Evolutionary conservation across 2,797 vertebrate species (phyloP), one percentile per base, ranked within the genome.

Genomic region (Enteromius thamalakanensis): DNA sequence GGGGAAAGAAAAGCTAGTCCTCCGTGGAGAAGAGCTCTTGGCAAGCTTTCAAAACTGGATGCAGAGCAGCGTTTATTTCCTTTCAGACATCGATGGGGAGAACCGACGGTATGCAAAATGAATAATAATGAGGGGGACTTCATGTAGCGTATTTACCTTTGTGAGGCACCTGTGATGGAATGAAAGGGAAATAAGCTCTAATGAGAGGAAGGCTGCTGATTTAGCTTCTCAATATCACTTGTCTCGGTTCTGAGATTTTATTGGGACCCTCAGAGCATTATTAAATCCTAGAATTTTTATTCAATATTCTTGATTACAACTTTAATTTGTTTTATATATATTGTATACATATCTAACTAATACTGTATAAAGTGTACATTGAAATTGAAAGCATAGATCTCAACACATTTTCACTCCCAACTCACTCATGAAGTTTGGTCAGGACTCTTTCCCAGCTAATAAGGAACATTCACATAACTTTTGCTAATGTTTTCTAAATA

Each of bases 141-240:
- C 75, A 79, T 82, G 84, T 82, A 79, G 87, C 78, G 60, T 87
- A 89, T 89, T 83, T 80, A 80, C 80, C 83, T 89, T 84, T 69
- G 77, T 76, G 71, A 84, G 49, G 76, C 88, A 88, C 87, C 87
- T 32, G 60, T 78, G 80, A 80, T 71, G 72, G 80, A 87, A 82
- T 83, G 64, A 77, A 83, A 62, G 58, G 42, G 74, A 88, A 90
- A 90, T 89, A 34, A 88, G 90, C 88, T 87, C 69, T 85, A 90
- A 92, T 88, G 85, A 89, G 89, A 82, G 74, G 86, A 69, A 81
- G 85, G 82, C 62, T 17, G 47, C 65, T 82, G 47, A 77, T 70
- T 23, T 40, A 2, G n/a, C 55, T 62, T 60, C 12, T 45, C 34
- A 8, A 2, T 71, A 29, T 76, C 6, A 23, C 29, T 58, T n/a